phyloP scores from a whole-genome alignment of 2,113 vertebrate species.

The Colius striatus region DNA sequence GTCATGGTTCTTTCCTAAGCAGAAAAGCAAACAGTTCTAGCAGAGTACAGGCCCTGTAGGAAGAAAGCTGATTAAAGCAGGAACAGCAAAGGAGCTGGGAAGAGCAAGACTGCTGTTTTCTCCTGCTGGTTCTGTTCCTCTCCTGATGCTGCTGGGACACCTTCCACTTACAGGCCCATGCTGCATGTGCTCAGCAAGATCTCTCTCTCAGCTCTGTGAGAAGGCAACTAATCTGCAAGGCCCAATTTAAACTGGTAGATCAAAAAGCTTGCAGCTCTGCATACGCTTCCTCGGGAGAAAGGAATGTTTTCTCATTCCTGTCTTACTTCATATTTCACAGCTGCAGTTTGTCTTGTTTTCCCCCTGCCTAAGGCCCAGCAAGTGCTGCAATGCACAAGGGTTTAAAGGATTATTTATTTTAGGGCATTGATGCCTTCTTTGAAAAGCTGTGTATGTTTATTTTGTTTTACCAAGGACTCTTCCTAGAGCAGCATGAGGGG shows the following conservation, averaged over 20 bases:
- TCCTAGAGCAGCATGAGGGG: background rate
- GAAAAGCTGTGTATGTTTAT: background rate
- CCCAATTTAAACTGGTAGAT: conserved; percentile 21
- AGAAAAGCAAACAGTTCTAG: background rate
- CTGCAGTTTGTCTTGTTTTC: conserved; percentile 50
- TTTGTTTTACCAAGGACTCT: conserved; percentile 12
- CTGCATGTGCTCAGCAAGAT: background rate
- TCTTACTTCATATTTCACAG: conserved; percentile 60
- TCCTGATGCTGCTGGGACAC: background rate
- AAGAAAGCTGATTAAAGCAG: background rate
- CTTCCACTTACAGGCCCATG: fast-evolving
- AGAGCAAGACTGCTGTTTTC: background rate
- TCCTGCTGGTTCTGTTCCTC: background rate
- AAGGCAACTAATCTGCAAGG: background rate
- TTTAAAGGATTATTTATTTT: conserved; percentile 49
- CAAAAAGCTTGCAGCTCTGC: conserved; percentile 23
- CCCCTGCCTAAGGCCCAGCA: conserved; percentile 32
- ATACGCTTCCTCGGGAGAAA: conserved; percentile 44
- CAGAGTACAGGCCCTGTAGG: background rate
- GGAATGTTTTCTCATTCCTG: conserved; percentile 62
- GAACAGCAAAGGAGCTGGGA: background rate
- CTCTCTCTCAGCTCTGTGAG: background rate
- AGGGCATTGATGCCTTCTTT: conserved; percentile 25
- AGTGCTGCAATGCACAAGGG: conserved; percentile 25
- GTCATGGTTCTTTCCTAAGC: background rate